phyloP scores from a whole-genome alignment of 2,113 vertebrate genomes.

The Regulus satrapa region DNA sequence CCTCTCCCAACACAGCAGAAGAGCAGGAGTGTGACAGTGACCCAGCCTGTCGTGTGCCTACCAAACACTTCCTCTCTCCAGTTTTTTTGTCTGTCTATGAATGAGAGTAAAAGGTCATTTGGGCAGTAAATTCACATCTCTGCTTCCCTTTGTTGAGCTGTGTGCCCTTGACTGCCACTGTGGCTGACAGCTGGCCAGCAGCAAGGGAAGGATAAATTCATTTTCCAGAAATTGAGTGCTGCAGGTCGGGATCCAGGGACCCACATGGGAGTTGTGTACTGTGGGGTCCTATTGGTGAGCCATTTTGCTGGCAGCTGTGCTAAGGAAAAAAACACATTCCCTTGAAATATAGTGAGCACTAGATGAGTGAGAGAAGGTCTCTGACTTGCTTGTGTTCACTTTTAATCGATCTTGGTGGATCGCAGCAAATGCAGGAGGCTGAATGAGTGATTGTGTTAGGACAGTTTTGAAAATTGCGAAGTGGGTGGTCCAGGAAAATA shows the following conservation, averaged over 20 bases:
- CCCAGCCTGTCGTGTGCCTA: not conserved
- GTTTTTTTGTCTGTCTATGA: not conserved
- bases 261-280: rapidly evolving
- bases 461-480: not conserved
- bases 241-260: not conserved
- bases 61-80: not conserved
- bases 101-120: not conserved
- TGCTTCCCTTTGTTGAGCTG: not conserved
- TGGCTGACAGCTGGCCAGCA: not conserved
- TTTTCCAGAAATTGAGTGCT: not conserved
- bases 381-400: not conserved
- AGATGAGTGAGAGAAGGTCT: not conserved
- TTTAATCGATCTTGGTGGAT: not conserved
- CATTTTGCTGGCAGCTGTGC: not conserved
- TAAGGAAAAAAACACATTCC: not conserved
- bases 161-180: not conserved
- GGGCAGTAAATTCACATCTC: not conserved
- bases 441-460: not conserved
- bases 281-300: not conserved
- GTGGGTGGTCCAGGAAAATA: not conserved
- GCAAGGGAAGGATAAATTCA: not conserved
- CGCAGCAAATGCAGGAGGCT: not conserved
- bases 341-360: not conserved
- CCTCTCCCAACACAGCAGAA: not conserved
- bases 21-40: not conserved